These are phyloP conservation scores for Glyphotaelius pellucidus DNA, from an alignment of 2,888 invertebrate species.

Conservation along the genomic window DNA sequence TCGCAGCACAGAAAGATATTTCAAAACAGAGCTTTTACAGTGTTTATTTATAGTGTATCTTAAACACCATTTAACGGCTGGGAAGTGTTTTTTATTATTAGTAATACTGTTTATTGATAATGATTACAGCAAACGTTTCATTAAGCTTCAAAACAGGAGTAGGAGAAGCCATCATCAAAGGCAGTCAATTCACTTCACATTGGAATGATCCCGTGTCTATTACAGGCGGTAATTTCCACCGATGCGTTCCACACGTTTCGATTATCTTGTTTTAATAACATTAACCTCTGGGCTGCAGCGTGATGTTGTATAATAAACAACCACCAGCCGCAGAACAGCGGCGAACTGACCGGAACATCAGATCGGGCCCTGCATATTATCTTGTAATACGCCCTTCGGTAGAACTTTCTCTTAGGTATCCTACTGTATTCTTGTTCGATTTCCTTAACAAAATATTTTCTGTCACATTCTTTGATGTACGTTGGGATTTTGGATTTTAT, in stretches of 20 bases:
- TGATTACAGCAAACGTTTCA: neutral
- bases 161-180: neutral
- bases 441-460: neutral
- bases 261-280: slow-evolving; percentile 46
- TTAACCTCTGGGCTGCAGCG: slow-evolving; percentile 31
- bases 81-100: too few species aligned
- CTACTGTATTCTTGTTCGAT: neutral
- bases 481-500: neutral
- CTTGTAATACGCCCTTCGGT: too few species aligned
- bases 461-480: neutral
- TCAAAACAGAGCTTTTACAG: too few species aligned
- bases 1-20: too few species aligned
- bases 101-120: neutral
- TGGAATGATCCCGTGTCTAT: neutral
- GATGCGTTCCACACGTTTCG: slow-evolving; percentile 45
- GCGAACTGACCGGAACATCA: neutral
- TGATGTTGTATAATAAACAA: slow-evolving; percentile 40
- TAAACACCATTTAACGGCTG: too few species aligned
- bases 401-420: too few species aligned
- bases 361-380: neutral
- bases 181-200: neutral
- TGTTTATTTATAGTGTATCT: too few species aligned
- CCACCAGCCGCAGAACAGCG: neutral
- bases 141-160: neutral
- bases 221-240: neutral